These are phyloP conservation scores for Nemotelus nigrinus DNA, from an alignment of 2,888 invertebrate genomes.

Conservation along the genomic window DNA sequence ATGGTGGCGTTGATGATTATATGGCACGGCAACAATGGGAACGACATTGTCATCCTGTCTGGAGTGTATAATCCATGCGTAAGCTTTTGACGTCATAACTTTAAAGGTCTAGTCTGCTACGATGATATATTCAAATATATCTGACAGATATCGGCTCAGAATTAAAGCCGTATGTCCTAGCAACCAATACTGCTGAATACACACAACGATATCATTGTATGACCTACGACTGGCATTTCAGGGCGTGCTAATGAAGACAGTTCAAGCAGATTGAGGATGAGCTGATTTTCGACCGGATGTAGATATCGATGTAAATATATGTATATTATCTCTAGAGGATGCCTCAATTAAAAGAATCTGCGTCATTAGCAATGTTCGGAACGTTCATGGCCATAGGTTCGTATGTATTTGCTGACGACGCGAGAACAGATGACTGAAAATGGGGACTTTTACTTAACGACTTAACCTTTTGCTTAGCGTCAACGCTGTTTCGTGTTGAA, in stretches of 20 bases:
- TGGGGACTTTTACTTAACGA: constrained; percentile 11
- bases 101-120: not conserved
- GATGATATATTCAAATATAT: too few relatives aligned
- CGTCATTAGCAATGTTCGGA: not conserved
- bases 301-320: not conserved
- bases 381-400: too few relatives aligned
- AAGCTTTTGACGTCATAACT: constrained; percentile 17
- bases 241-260: constrained; percentile 3
- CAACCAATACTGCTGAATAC: too few relatives aligned
- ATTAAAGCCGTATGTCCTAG: too few relatives aligned
- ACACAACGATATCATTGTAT: too few relatives aligned
- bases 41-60: constrained; percentile 22
- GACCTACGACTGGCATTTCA: too few relatives aligned
- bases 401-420: not conserved
- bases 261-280: not conserved
- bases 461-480: constrained; percentile 13
- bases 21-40: not conserved
- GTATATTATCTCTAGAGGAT: not conserved
- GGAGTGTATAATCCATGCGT: constrained; percentile 11
- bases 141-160: too few relatives aligned
- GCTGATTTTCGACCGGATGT: constrained; percentile 29
- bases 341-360: constrained; percentile 20
- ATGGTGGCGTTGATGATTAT: not conserved
- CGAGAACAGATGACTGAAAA: constrained; percentile 11
- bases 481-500: too few relatives aligned